A percentile compares a stretch with the other conserved stretches of the same genome.
Conservation (phyloP, 30 jellyfish, hydroid and myxozoan species). For the Chrysaora quinquecirrha region DNA sequence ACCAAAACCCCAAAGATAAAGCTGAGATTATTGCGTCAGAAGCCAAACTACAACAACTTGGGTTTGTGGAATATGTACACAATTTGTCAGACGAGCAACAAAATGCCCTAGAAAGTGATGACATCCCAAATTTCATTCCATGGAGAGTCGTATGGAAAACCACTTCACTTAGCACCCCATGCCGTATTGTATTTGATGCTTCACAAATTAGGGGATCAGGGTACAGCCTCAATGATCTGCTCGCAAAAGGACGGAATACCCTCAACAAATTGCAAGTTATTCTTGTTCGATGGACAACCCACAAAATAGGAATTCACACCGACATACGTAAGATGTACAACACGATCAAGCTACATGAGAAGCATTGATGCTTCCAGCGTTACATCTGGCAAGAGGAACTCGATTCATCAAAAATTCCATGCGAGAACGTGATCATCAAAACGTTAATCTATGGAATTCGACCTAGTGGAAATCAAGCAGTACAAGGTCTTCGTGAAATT, state of each 20-base stretch:
- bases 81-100: background rate
- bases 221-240: background rate
- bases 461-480: slow-evolving; percentile 42
- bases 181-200: slow-evolving; percentile 22
- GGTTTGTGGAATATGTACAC: background rate
- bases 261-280: slow-evolving; percentile 22
- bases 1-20: background rate
- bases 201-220: slow-evolving; percentile 13
- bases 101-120: background rate
- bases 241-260: background rate
- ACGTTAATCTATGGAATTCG: slow-evolving; percentile 16
- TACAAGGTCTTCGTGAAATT: background rate
- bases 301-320: slow-evolving; percentile 20
- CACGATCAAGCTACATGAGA: slow-evolving; percentile 16
- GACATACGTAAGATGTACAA: slow-evolving; percentile 39
- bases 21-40: slow-evolving; percentile 1
- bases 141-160: background rate
- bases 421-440: slow-evolving; percentile 22
- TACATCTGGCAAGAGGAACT: slow-evolving; percentile 37
- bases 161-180: background rate
- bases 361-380: slow-evolving; percentile 45
- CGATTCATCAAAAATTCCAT: slow-evolving; percentile 9
- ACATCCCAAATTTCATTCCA: background rate
- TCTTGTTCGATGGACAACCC: slow-evolving; percentile 40
- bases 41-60: background rate